These are phyloP conservation scores for Drosophila teissieri DNA, from an alignment of 1,140 invertebrate genomes.

Conservation along the genomic window DNA sequence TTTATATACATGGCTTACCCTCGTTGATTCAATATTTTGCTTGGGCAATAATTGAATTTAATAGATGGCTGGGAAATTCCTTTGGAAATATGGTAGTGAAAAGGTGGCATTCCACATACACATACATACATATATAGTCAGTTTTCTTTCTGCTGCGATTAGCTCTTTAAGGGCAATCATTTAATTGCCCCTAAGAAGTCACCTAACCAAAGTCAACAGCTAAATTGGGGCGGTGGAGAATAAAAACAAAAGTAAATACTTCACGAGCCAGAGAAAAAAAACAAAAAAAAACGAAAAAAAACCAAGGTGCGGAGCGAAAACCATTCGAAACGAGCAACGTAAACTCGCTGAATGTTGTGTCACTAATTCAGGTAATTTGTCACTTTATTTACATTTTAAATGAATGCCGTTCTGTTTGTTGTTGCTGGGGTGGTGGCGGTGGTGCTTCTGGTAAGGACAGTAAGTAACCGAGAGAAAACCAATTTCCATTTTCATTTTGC, in stretches of 20 bases:
- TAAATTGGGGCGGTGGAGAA: slow-evolving; percentile 55
- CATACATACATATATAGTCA: no score
- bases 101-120: not conserved
- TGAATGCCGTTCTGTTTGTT: slow-evolving; percentile 60
- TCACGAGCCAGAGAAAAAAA: slow-evolving; percentile 9
- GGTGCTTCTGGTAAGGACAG: slow-evolving; percentile 40
- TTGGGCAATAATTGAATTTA: slow-evolving; percentile 71
- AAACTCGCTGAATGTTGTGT: slow-evolving; percentile 67
- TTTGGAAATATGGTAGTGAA: slow-evolving; percentile 15
- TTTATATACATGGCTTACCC: slow-evolving; percentile 1
- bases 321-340: slow-evolving; percentile 42
- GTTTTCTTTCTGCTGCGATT: slow-evolving; percentile 13
- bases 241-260: slow-evolving; percentile 51
- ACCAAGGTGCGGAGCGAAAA: slow-evolving; percentile 8
- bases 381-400: slow-evolving; percentile 82
- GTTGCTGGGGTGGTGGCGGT: slow-evolving; percentile 11
- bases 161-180: slow-evolving; percentile 25
- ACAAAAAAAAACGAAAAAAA: no score
- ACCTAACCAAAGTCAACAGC: slow-evolving; percentile 52
- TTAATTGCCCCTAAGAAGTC: slow-evolving; percentile 34
- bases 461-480: slow-evolving; percentile 74
- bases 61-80: slow-evolving; percentile 43
- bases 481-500: slow-evolving; percentile 79
- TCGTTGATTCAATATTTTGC: slow-evolving; percentile 66
- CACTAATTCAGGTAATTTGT: slow-evolving; percentile 82